phyloP scores from a whole-genome alignment of 1,140 invertebrate genomes.

The Brachionus angularis region DNA sequence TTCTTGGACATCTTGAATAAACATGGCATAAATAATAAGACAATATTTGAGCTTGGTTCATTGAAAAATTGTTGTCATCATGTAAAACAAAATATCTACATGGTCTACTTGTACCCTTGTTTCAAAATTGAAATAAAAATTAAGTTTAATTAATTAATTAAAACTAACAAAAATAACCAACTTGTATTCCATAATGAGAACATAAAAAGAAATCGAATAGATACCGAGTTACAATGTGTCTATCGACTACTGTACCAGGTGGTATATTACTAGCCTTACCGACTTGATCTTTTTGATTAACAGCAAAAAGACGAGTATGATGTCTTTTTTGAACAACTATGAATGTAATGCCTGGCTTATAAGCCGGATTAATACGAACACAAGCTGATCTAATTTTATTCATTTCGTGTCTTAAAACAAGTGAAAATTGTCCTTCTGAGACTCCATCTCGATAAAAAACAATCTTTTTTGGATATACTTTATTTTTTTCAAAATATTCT shows the following conservation, averaged over 20 bases:
- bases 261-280: slow-evolving; percentile 98
- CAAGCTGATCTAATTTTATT: slow-evolving; percentile 95
- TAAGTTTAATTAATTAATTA: neutral
- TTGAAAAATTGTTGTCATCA: slow-evolving; percentile 31
- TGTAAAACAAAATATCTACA: slow-evolving; percentile 38
- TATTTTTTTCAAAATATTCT: neutral
- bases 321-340: slow-evolving; percentile 97
- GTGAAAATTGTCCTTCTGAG: slow-evolving; percentile 74
- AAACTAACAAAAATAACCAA: slow-evolving; percentile 51
- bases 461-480: slow-evolving; percentile 29
- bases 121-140: too few species aligned
- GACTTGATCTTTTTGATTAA: slow-evolving; percentile 84
- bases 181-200: slow-evolving; percentile 98
- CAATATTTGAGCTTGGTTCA: slow-evolving; percentile 53
- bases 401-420: slow-evolving; percentile 79
- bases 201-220: slow-evolving; percentile 99
- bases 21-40: slow-evolving; percentile 82
- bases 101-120: slow-evolving; percentile 41
- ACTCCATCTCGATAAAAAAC: slow-evolving; percentile 67
- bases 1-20: slow-evolving; percentile 76
- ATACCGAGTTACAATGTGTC: slow-evolving; percentile 97
- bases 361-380: slow-evolving; percentile 93
- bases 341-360: slow-evolving; percentile 97
- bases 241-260: slow-evolving; percentile 96
- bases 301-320: slow-evolving; percentile 93